Evolutionary conservation across 2,888 invertebrate species (phyloP).

Genomic region (Megaustenia siamemsis): DNA sequence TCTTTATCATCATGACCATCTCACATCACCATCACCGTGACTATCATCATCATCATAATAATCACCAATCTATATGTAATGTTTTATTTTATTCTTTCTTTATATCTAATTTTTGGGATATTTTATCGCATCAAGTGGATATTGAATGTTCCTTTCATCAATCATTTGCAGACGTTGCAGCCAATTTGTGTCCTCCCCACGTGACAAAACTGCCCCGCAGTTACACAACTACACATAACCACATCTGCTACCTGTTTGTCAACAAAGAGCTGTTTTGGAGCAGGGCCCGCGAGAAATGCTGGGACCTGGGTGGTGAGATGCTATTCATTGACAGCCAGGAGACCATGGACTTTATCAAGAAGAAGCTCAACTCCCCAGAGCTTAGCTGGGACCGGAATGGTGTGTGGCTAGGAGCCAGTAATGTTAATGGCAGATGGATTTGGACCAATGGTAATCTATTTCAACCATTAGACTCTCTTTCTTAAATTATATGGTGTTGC

Average conservation of each 20-base stretch:
- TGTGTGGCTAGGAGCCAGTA: slow-evolving; percentile 74
- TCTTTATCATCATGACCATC: no score
- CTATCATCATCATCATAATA: no score
- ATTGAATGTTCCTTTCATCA: not conserved
- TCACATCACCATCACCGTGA: no score
- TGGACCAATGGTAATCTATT: slow-evolving; percentile 70
- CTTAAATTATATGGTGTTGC: no score
- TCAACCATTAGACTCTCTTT: no score
- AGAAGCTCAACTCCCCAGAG: slow-evolving; percentile 60
- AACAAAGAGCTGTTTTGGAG: slow-evolving; percentile 69
- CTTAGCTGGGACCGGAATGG: slow-evolving; percentile 70
- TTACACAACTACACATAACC: slow-evolving; percentile 40
- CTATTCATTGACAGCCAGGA: slow-evolving; percentile 61
- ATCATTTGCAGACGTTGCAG: not conserved
- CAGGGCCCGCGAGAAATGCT: slow-evolving; percentile 66
- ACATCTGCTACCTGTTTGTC: slow-evolving; percentile 71
- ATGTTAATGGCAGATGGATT: slow-evolving; percentile 63
- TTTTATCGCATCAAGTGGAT: no score
- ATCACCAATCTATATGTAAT: no score
- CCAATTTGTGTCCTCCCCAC: slow-evolving; percentile 35
- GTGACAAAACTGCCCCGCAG: not conserved
- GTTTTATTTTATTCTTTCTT: no score
- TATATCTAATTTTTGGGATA: no score
- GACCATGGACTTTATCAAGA: slow-evolving; percentile 69
- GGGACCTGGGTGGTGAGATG: slow-evolving; percentile 71